Evolutionary conservation across 2,888 invertebrate species (phyloP).

Genomic region (Brachypterus glaber): DNA sequence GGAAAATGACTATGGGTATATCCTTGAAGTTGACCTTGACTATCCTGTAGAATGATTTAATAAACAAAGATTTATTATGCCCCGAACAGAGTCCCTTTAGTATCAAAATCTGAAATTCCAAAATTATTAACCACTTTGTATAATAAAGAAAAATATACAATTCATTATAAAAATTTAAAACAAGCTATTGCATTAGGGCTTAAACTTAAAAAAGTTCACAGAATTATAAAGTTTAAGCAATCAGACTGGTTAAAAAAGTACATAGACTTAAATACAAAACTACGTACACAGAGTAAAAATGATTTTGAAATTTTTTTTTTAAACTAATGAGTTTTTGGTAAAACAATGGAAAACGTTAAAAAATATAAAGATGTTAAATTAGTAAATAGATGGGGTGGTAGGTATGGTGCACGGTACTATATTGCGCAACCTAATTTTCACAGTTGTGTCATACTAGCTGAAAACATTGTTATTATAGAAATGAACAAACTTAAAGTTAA

Average conservation of each 20-base stretch:
- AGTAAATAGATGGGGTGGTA: no score
- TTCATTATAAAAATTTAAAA: slow-evolving; percentile 29
- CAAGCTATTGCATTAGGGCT: slow-evolving; percentile 28
- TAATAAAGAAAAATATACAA: slow-evolving; percentile 27
- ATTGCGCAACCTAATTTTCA: no score
- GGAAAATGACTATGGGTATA: slow-evolving; percentile 20
- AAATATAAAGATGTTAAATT: no score
- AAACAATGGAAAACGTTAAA: no score
- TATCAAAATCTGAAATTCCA: slow-evolving; percentile 15
- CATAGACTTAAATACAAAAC: slow-evolving; percentile 27
- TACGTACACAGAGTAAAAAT: no score
- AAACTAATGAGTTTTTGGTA: no score
- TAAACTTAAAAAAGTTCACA: slow-evolving; percentile 26
- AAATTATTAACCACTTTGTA: slow-evolving; percentile 25
- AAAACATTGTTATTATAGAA: no score
- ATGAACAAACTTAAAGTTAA: no score
- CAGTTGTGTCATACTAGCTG: no score
- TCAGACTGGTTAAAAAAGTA: slow-evolving; percentile 31
- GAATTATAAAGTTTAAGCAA: slow-evolving; percentile 30
- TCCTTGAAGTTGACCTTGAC: slow-evolving; percentile 28
- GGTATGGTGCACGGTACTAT: no score
- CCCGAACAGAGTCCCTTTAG: slow-evolving; percentile 24
- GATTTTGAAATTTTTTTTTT: no score
- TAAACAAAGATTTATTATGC: slow-evolving; percentile 27
- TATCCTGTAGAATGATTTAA: slow-evolving; percentile 22